These are phyloP conservation scores for Drosophila neoperkinsi DNA, from an alignment of 2,888 invertebrate genomes.

Conservation along the genomic window DNA sequence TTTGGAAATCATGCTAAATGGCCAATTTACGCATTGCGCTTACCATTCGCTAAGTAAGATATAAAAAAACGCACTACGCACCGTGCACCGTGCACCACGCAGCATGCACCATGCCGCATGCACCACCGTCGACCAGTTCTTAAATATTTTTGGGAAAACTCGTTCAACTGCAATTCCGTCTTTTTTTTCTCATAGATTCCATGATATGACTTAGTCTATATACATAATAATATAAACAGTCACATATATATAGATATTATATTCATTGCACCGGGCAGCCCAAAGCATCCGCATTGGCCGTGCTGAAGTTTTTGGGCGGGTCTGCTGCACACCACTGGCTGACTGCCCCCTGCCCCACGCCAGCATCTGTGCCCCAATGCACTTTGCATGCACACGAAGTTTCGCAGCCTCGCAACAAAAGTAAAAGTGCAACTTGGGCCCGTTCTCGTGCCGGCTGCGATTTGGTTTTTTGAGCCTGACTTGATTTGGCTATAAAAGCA, in stretches of 20 bases:
- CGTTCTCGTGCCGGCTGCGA: constrained; percentile 40
- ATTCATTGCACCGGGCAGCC: constrained; percentile 35
- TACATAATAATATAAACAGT: constrained; percentile 9
- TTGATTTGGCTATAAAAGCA: constrained; percentile 73
- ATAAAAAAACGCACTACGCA: neutral
- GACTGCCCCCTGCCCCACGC: neutral
- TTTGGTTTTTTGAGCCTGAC: constrained; percentile 41
- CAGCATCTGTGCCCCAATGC: constrained; percentile 21
- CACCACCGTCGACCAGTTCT: constrained; percentile 45
- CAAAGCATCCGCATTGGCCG: constrained; percentile 50
- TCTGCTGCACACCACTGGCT: constrained; percentile 8
- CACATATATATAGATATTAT: constrained; percentile 29
- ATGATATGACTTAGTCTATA: constrained; percentile 14
- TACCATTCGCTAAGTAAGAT: constrained; percentile 11
- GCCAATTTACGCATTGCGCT: constrained; percentile 50
- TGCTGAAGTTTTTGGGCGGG: constrained; percentile 41
- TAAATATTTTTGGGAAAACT: constrained; percentile 56
- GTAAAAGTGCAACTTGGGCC: constrained; percentile 66
- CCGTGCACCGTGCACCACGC: too few species aligned
- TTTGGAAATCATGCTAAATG: constrained; percentile 35
- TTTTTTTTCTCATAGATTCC: constrained; percentile 41
- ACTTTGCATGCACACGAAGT: constrained; percentile 61
- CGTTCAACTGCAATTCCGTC: constrained; percentile 44
- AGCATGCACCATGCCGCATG: constrained; percentile 6
- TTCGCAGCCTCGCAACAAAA: constrained; percentile 61